Conservation (phyloP, 2,797 vertebrate genomes). For the Parotocinclus haroldoi region DNA sequence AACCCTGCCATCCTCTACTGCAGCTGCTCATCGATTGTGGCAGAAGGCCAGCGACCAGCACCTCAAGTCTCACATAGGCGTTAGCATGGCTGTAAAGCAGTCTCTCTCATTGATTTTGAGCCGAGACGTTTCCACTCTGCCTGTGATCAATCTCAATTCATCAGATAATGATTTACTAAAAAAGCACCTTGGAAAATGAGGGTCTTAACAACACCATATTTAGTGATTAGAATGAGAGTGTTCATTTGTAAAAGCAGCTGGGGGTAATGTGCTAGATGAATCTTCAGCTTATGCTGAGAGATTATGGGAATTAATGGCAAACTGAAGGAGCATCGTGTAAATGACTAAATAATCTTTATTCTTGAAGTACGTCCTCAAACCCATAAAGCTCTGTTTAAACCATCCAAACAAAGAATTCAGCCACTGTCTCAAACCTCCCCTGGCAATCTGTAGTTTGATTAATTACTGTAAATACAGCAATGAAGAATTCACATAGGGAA, state of each 20-base stretch:
- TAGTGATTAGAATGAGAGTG: constrained; percentile 10
- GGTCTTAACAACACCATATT: constrained; percentile 31
- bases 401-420: constrained; percentile 15
- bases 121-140: constrained; percentile 26
- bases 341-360: constrained; percentile 40
- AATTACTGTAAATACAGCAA: constrained; percentile 25
- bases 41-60: constrained; percentile 44
- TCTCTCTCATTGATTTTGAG: constrained; percentile 38
- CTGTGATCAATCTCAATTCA: constrained; percentile 39
- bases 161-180: constrained; percentile 41
- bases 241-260: constrained; percentile 20
- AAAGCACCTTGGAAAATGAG: constrained; percentile 20
- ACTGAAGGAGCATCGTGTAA: constrained; percentile 38
- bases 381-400: constrained; percentile 34
- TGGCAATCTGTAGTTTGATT: constrained; percentile 29
- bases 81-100: constrained; percentile 29
- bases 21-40: constrained; percentile 46
- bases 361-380: constrained; percentile 35
- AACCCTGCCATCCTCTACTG: constrained; percentile 24
- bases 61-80: constrained; percentile 35
- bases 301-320: constrained; percentile 41
- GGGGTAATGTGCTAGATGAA: constrained; percentile 30
- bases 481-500: constrained; percentile 10
- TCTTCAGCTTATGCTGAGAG: constrained; percentile 36
- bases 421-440: constrained; percentile 25